A percentile compares a stretch with the other conserved stretches of the same genome.
Evolutionary conservation across 2,888 invertebrate genomes (phyloP).

Genomic region (Plagiodera versicolora): DNA sequence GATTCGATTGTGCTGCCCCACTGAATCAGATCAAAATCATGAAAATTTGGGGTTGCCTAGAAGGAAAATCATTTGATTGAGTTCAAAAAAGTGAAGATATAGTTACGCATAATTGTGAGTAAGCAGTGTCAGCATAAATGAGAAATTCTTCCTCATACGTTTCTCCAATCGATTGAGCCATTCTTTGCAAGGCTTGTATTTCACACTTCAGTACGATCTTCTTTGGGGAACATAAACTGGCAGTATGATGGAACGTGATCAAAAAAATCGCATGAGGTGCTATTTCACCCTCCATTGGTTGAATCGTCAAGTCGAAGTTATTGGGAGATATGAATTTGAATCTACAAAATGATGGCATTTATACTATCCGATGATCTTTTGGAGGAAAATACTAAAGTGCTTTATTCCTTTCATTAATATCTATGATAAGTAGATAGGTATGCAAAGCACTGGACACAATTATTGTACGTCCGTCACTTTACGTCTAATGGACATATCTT

Average conservation of each 20-base stretch:
- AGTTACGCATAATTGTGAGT: constrained; percentile 42
- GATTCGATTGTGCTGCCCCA: constrained; percentile 42
- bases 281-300: constrained; percentile 35
- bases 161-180: constrained; percentile 31
- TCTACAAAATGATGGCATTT: constrained; percentile 26
- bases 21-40: constrained; percentile 45
- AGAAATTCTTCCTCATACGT: constrained; percentile 30
- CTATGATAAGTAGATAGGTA: no score
- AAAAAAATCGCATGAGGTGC: constrained; percentile 34
- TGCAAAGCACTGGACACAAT: no score
- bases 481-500: no score
- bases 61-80: constrained; percentile 14
- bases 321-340: constrained; percentile 25
- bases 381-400: no score
- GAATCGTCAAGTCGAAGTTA: constrained; percentile 25
- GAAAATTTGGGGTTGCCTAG: constrained; percentile 51
- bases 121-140: constrained; percentile 29
- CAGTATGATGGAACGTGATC: constrained; percentile 30
- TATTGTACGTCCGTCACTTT: no score
- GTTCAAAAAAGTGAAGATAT: no score
- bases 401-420: no score
- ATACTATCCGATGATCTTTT: no score
- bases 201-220: constrained; percentile 25
- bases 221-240: constrained; percentile 30
- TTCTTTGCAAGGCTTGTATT: constrained; percentile 32